Evolutionary conservation across 1,140 invertebrate species (phyloP), one percentile per base, ranked within the genome.

Genomic region (Drosophila seguyi): DNA sequence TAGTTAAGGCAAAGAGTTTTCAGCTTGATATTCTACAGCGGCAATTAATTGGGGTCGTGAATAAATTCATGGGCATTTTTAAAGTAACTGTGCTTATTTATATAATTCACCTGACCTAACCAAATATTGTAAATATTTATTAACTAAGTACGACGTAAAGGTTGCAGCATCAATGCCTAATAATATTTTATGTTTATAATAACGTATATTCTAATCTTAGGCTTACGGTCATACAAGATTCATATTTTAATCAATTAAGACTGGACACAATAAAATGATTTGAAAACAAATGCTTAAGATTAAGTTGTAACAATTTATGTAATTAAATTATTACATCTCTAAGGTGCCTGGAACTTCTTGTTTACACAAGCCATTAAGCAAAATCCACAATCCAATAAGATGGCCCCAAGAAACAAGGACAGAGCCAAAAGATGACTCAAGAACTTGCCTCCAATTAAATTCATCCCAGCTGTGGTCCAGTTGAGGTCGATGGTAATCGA

Each of bases 391-490:
- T 66, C 18, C 31, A 44, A 67, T 71, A 45, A 56, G 48, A 50
- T 36, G 34, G 61, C 29, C 20, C 16, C 44, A 41, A 53, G 47
- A 68, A 50, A 41, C 34, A 29, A 36, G 45, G 20, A 52, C 27
- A 65, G 27, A 38, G 22, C 22, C 73, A 31, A 58, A 48, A 67
- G 47, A 67, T 59, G 62, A 27, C 61, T 48, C 55, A 41, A 67
- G 72, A 65, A 20, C 55, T 47, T 44, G 18, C 27, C 34, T 5
- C 27, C 38, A 55, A 76, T 76, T 45, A 7, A 76, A 76, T 67
- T 67, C 38, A 58, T 34, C 42, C 11, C 74, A 41, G 4, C 38
- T 76, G 74, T 48, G 73, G 62, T 76, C 73, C 62, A 77, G 38
- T 74, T 74, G 56, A 73, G 68, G 68, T 53, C 52, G 14, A 39